phyloP scores from a whole-genome alignment of 1,140 invertebrate genomes.

The Drosophila arawakana region DNA sequence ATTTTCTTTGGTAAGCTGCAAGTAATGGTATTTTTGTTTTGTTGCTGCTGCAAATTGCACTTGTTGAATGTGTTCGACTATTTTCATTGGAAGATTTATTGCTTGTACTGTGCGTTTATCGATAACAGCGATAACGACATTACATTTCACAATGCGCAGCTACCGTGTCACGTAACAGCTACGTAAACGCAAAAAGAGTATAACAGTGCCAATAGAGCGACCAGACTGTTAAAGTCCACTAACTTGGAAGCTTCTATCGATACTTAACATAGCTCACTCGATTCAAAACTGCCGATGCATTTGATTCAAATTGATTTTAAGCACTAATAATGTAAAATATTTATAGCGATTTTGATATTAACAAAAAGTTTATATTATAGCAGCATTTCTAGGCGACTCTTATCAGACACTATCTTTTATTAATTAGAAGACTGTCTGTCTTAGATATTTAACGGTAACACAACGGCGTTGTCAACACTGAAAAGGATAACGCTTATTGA shows the following conservation, averaged over 20 bases:
- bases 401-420: neutral
- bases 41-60: constrained; percentile 41
- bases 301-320: neutral
- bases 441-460: neutral
- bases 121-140: constrained; percentile 19
- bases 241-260: neutral
- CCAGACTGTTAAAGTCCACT: neutral
- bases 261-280: neutral
- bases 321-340: neutral
- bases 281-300: neutral
- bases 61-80: constrained; percentile 46
- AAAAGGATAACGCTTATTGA: constrained; percentile 5
- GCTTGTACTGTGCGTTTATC: constrained; percentile 11
- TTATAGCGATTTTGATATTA: neutral
- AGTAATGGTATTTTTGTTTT: constrained; percentile 22
- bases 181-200: constrained; percentile 7
- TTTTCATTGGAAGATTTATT: constrained; percentile 25
- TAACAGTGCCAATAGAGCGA: neutral
- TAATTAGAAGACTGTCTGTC: neutral
- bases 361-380: neutral
- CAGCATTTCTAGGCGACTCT: neutral
- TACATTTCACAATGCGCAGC: neutral
- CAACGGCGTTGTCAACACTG: neutral
- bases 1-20: neutral
- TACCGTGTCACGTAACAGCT: neutral